Conservation (phyloP, 2,113 vertebrate species). For the Plecturocebus donacophilus region DNA sequence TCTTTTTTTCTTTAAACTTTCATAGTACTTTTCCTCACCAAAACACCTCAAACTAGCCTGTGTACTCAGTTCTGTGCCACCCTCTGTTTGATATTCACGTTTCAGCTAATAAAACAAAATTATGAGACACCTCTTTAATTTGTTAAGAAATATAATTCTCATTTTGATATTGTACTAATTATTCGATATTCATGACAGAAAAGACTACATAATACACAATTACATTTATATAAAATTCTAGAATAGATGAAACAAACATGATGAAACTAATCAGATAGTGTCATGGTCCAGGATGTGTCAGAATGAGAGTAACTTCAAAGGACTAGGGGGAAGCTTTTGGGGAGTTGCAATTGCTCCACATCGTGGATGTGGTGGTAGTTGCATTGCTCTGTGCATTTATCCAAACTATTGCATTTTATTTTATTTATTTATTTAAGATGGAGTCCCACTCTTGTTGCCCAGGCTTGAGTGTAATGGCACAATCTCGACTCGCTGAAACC, state of each 20-base stretch:
- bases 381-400: neutral
- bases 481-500: no score
- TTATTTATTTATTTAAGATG: no score
- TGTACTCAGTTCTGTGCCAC: accelerated
- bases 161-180: neutral
- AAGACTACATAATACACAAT: neutral
- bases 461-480: no score
- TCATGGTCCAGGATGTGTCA: accelerated
- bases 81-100: neutral
- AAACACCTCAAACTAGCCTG: neutral
- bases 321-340: neutral
- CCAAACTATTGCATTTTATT: neutral
- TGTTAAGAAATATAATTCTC: neutral
- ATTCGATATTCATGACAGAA: neutral
- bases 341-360: neutral
- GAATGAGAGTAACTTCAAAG: neutral
- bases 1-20: neutral
- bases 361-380: neutral
- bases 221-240: neutral
- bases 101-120: neutral
- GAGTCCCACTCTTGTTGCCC: no score
- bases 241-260: neutral
- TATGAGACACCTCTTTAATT: neutral
- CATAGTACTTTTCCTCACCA: neutral
- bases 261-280: neutral